phyloP scores from a whole-genome alignment of 2,888 invertebrate genomes.

The Melikaiella ostensackeni region DNA sequence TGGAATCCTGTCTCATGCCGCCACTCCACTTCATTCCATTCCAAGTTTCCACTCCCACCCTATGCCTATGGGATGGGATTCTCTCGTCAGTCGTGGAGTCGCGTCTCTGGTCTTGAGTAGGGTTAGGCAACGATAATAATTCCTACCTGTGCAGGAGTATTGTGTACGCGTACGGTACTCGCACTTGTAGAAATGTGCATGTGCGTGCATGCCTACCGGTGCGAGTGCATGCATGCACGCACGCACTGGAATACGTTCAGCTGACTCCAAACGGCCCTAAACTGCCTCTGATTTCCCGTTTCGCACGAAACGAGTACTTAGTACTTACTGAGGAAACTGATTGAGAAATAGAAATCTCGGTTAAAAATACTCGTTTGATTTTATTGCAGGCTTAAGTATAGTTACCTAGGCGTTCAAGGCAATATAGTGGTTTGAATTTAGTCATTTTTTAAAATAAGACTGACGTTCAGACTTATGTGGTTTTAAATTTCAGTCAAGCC shows the following conservation, averaged over 20 bases:
- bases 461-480: too few species aligned
- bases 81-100: constrained; percentile 31
- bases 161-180: constrained; percentile 31
- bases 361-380: too few species aligned
- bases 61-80: neutral
- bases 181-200: constrained; percentile 6
- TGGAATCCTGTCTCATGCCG: constrained; percentile 57
- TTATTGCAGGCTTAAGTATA: too few species aligned
- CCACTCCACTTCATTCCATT: constrained; percentile 45
- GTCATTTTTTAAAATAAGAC: too few species aligned
- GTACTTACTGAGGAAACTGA: neutral
- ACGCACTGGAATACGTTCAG: neutral
- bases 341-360: constrained; percentile 5
- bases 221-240: constrained; percentile 11
- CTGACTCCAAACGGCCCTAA: constrained; percentile 25
- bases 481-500: too few species aligned
- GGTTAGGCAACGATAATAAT: constrained; percentile 47
- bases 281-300: constrained; percentile 25
- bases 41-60: constrained; percentile 37
- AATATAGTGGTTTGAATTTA: too few species aligned
- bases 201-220: constrained; percentile 6
- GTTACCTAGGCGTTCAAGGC: too few species aligned
- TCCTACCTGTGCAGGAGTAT: constrained; percentile 20
- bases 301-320: neutral
- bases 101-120: constrained; percentile 48